Percentiles rank a stretch among this genome's conserved stretches.
Evolutionary conservation across 2,113 vertebrate genomes (phyloP).

Genomic region (Petrocephalus zakoni): DNA sequence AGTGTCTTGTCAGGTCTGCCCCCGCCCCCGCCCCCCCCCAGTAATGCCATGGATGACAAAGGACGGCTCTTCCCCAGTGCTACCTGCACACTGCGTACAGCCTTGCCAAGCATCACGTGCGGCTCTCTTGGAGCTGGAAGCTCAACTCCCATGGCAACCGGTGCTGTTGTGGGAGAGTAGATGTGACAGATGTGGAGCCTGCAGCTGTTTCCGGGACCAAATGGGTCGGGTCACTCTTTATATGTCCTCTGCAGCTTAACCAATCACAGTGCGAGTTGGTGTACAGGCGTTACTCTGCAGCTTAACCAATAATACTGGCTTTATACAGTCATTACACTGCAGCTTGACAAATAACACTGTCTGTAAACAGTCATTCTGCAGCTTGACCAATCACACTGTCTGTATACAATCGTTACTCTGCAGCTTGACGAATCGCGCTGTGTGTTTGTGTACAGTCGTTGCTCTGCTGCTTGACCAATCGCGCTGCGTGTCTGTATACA

Average conservation of each 20-base stretch:
- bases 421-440: not conserved
- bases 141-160: not conserved
- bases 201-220: not conserved
- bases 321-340: rapidly evolving
- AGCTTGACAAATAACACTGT: not conserved
- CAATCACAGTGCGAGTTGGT: not conserved
- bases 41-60: not conserved
- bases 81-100: not conserved
- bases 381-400: not conserved
- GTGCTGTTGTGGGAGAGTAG: not conserved
- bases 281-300: not conserved
- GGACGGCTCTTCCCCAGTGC: not conserved
- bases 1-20: not conserved
- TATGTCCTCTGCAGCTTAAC: not conserved
- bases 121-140: not conserved
- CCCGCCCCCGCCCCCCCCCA: not conserved
- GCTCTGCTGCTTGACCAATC: too few species aligned
- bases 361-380: too few species aligned
- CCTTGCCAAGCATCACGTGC: not conserved
- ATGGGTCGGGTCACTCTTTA: not conserved
- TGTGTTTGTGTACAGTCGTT: not conserved
- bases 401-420: not conserved
- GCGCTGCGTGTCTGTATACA: not conserved
- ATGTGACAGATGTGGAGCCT: not conserved
- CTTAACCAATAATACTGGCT: not conserved